These are phyloP conservation scores for Holocentrus rufus DNA, from an alignment of 2,797 vertebrate genomes.

Conservation along the genomic window DNA sequence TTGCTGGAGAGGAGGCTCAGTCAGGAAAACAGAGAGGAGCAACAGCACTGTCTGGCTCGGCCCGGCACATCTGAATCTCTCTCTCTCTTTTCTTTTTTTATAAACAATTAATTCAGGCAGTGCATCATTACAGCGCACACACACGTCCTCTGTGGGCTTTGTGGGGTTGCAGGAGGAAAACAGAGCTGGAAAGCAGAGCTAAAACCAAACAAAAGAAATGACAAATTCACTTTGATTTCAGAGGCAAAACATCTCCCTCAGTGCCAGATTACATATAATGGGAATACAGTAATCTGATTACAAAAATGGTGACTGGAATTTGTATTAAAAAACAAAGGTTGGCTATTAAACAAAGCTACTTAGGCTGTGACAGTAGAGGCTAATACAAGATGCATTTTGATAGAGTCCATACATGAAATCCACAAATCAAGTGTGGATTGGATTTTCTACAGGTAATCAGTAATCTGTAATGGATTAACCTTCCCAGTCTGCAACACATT, in stretches of 20 bases:
- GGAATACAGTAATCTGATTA: neutral
- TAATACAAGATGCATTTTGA: too few species aligned
- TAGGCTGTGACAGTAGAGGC: neutral
- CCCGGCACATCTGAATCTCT: slow-evolving; percentile 26
- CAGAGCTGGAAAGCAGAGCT: slow-evolving; percentile 16
- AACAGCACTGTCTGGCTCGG: neutral
- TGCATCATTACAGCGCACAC: neutral
- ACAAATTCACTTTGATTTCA: slow-evolving; percentile 13
- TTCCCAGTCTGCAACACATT: neutral
- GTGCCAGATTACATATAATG: neutral
- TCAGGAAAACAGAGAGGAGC: slow-evolving; percentile 7
- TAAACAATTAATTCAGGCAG: slow-evolving; percentile 33
- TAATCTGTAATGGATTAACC: slow-evolving; percentile 3
- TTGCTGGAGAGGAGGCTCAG: slow-evolving; percentile 23
- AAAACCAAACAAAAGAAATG: neutral
- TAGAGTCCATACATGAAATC: too few species aligned
- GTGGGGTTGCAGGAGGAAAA: slow-evolving; percentile 14
- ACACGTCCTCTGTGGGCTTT: neutral
- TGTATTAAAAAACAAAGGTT: too few species aligned
- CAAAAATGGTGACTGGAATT: slow-evolving; percentile 7
- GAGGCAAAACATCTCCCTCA: neutral
- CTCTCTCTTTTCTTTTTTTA: slow-evolving; percentile 50
- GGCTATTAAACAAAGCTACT: too few species aligned
- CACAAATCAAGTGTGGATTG: neutral
- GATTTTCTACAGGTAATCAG: neutral